Conservation (phyloP, 2,797 vertebrate species). For the Erethizon dorsatum region DNA sequence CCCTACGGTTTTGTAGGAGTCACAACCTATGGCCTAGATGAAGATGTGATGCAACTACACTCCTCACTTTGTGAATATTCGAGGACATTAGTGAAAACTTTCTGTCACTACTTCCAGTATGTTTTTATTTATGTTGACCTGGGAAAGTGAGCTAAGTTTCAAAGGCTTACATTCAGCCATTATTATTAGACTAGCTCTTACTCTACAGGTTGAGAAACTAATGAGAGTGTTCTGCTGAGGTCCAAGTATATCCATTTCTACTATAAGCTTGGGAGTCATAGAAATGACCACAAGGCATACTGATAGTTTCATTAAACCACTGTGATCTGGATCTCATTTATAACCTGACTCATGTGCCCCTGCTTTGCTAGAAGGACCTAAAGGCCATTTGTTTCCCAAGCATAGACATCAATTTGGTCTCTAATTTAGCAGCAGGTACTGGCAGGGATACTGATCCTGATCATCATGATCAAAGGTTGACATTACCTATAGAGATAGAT, state of each 20-base stretch:
- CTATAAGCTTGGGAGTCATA: background rate
- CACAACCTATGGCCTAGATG: background rate
- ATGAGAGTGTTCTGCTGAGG: background rate
- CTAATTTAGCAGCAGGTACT: background rate
- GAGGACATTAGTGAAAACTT: background rate
- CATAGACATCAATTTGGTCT: background rate
- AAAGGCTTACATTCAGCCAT: background rate
- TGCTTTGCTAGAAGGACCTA: background rate
- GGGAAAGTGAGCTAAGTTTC: background rate
- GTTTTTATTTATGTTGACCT: background rate
- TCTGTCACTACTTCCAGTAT: background rate
- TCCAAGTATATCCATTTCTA: background rate
- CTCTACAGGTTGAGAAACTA: background rate
- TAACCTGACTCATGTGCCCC: background rate
- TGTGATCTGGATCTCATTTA: background rate
- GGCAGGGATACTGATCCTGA: background rate
- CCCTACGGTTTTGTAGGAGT: background rate
- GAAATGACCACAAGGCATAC: background rate
- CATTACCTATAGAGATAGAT: background rate
- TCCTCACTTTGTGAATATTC: background rate
- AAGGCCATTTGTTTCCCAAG: background rate
- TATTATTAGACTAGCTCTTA: background rate
- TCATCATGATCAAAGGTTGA: background rate
- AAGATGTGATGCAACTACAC: background rate
- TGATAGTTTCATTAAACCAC: background rate